A percentile compares a stretch with the other conserved stretches of the same genome.
phyloP scores from a whole-genome alignment of 2,797 vertebrate genomes.

The Podarcis lilfordi region DNA sequence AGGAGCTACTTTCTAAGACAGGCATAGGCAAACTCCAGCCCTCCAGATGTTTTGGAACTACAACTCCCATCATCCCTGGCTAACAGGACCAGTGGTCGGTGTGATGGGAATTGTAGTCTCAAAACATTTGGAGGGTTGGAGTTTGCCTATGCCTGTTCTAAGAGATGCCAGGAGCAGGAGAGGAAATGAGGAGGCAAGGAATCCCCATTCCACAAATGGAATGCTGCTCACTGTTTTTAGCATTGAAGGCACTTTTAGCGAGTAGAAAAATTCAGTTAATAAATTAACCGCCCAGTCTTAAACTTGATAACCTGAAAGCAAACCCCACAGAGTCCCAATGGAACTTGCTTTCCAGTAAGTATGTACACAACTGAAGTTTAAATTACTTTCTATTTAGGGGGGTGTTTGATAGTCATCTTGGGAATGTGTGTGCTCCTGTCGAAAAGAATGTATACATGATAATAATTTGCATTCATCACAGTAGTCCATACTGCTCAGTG shows the following conservation, averaged over 20 bases:
- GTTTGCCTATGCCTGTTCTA: no score
- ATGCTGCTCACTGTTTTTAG: background rate
- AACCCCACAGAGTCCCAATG: background rate
- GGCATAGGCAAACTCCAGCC: no score
- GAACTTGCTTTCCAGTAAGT: background rate
- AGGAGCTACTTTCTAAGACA: no score
- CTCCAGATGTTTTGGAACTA: no score
- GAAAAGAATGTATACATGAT: background rate
- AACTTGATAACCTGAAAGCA: background rate
- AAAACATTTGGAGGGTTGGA: no score
- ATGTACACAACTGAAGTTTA: background rate
- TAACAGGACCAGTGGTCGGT: no score
- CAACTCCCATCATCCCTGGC: no score
- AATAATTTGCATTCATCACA: conserved; percentile 4
- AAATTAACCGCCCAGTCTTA: background rate
- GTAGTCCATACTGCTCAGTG: background rate
- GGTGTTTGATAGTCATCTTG: background rate
- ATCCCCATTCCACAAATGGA: background rate
- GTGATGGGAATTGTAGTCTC: no score
- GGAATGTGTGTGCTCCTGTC: conserved; percentile 8
- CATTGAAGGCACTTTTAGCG: background rate
- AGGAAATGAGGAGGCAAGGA: background rate
- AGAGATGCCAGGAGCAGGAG: background rate
- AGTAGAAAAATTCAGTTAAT: background rate
- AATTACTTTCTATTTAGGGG: background rate